phyloP scores from a whole-genome alignment of 2,113 vertebrate genomes.

The Melanerpes aurifrons region DNA sequence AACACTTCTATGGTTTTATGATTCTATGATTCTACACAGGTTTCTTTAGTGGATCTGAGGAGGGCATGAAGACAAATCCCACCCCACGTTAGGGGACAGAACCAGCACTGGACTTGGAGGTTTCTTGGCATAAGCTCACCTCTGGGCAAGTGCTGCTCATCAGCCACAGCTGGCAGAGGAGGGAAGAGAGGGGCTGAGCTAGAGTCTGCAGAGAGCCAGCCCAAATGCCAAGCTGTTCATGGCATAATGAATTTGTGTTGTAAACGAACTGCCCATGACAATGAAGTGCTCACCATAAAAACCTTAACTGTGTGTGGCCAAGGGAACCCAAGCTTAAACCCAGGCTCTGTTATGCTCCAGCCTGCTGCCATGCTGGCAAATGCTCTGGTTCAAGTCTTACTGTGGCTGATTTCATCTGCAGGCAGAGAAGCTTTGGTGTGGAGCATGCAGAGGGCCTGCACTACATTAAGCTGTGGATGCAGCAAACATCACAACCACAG shows the following conservation, averaged over 20 bases:
- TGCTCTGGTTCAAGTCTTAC: background rate
- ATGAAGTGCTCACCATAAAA: background rate
- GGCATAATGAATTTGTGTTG: background rate
- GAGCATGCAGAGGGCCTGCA: background rate
- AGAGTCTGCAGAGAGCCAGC: background rate
- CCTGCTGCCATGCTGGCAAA: background rate
- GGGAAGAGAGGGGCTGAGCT: background rate
- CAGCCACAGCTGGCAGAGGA: background rate
- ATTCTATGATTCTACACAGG: background rate
- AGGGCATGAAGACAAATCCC: background rate
- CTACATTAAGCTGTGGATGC: background rate
- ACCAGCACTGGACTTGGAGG: background rate
- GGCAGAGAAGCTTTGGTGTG: background rate
- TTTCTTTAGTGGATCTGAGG: background rate
- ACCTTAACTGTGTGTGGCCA: background rate
- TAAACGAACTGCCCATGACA: background rate
- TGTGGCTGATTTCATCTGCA: background rate
- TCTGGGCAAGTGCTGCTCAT: background rate
- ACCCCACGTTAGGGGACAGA: background rate
- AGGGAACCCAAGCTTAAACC: background rate
- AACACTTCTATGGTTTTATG: too few species aligned
- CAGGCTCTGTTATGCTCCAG: background rate
- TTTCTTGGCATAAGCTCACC: background rate
- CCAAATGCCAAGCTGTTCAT: background rate
- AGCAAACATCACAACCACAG: background rate